Percentiles rank a stretch among this genome's conserved stretches.
phyloP scores from a whole-genome alignment of 2,113 vertebrate species.

The Nerophis ophidion region DNA sequence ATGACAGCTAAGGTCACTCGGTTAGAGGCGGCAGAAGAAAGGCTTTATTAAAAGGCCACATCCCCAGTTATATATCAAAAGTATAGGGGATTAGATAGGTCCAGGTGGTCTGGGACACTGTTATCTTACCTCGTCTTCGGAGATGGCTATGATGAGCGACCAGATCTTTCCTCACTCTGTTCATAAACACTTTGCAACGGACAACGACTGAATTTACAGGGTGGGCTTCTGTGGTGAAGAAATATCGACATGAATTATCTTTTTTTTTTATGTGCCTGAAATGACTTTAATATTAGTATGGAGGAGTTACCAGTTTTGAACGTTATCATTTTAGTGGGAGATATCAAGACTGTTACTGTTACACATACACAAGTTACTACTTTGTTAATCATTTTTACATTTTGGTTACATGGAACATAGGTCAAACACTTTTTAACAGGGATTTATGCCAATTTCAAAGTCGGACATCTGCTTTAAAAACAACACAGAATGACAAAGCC shows the following conservation, averaged over 20 bases:
- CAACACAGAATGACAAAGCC: too few relatives aligned
- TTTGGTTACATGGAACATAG: too few relatives aligned
- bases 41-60: not conserved
- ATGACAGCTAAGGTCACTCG: conserved; percentile 1
- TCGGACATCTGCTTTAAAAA: too few relatives aligned
- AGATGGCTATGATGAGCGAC: conserved; percentile 51
- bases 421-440: too few relatives aligned
- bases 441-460: too few relatives aligned
- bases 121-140: conserved; percentile 62
- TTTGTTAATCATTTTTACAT: too few relatives aligned
- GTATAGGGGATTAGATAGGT: too few relatives aligned
- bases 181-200: conserved; percentile 69
- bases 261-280: conserved; percentile 10
- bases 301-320: not conserved
- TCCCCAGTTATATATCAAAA: too few relatives aligned
- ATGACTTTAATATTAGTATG: conserved; percentile 17
- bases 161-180: conserved; percentile 65
- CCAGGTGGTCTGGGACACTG: too few relatives aligned
- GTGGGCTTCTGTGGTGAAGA: conserved; percentile 57
- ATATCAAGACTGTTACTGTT: too few relatives aligned
- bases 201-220: conserved; percentile 64
- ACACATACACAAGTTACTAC: too few relatives aligned
- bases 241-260: conserved; percentile 38
- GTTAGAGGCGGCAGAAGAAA: not conserved
- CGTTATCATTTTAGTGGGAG: not conserved